Evolutionary conservation across 1,140 invertebrate species (phyloP).

Genomic region (Chrysopa pallens): DNA sequence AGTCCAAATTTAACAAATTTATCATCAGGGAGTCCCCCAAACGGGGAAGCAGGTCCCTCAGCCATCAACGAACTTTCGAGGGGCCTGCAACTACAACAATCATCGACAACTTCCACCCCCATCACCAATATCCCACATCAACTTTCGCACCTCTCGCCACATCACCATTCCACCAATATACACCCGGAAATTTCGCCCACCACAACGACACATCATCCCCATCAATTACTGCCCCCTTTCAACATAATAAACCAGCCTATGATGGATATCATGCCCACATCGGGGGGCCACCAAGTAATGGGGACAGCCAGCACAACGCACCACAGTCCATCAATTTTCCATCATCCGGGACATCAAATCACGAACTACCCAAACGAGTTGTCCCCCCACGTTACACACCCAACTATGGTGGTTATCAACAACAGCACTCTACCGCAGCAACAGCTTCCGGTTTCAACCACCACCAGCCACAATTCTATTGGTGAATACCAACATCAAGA

Average conservation of each 20-base stretch:
- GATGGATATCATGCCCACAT: constrained; percentile 32
- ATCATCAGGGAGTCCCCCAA: constrained; percentile 60
- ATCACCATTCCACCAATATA: constrained; percentile 2
- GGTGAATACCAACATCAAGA: constrained; percentile 29
- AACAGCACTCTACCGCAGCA: constrained; percentile 13
- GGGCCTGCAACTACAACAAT: constrained; percentile 50
- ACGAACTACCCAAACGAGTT: constrained; percentile 59
- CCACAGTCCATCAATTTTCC: constrained; percentile 28
- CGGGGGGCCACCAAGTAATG: constrained; percentile 29
- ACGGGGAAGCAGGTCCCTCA: constrained; percentile 69
- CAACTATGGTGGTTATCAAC: constrained; percentile 54
- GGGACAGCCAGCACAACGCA: constrained; percentile 26
- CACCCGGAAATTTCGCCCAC: constrained; percentile 1
- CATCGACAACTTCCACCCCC: constrained; percentile 10
- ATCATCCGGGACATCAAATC: constrained; percentile 34
- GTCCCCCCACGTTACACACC: constrained; percentile 68
- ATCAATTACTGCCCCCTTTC: constrained; percentile 19
- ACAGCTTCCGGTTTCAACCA: constrained; percentile 29
- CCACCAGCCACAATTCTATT: constrained; percentile 48
- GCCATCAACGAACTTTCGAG: constrained; percentile 46
- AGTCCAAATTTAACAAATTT: constrained; percentile 19
- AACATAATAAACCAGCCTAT: constrained; percentile 32
- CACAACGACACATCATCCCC: constrained; percentile 3
- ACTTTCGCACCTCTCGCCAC: constrained; percentile 21
- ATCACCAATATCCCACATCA: constrained; percentile 12